A percentile compares a stretch with the other conserved stretches of the same genome.
phyloP scores from a whole-genome alignment of 2,113 vertebrate genomes.

The Aix galericulata region DNA sequence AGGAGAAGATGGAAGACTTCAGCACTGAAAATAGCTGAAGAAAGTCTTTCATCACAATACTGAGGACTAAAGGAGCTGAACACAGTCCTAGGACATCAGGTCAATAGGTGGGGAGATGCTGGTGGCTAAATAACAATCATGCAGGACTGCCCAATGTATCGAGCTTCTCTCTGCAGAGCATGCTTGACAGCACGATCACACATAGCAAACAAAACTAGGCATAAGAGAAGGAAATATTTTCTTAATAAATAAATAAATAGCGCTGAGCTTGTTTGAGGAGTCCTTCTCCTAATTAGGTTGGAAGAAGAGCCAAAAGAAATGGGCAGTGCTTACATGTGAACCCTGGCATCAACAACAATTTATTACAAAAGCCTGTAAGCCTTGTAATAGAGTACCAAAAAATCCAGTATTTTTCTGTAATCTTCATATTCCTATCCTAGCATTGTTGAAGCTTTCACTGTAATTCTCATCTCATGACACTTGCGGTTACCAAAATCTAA shows the following conservation, averaged over 20 bases:
- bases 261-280: not conserved
- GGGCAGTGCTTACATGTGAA: not conserved
- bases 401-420: not conserved
- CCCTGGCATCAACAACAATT: not conserved
- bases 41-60: not conserved
- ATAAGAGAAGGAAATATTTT: not conserved
- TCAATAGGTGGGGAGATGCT: not conserved
- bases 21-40: constrained; percentile 11
- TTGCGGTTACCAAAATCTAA: not conserved
- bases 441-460: not conserved
- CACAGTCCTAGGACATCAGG: not conserved
- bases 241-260: not conserved
- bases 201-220: not conserved
- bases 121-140: not conserved
- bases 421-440: not conserved
- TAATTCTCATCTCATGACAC: not conserved
- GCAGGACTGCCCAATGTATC: not conserved
- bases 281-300: not conserved
- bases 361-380: not conserved
- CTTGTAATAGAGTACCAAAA: not conserved
- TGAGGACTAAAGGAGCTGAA: not conserved
- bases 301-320: not conserved
- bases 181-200: not conserved
- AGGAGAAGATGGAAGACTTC: not conserved
- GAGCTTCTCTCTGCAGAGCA: not conserved